Evolutionary conservation across 2,888 invertebrate species (phyloP).

Genomic region (Rhimphoctona megacephalus): DNA sequence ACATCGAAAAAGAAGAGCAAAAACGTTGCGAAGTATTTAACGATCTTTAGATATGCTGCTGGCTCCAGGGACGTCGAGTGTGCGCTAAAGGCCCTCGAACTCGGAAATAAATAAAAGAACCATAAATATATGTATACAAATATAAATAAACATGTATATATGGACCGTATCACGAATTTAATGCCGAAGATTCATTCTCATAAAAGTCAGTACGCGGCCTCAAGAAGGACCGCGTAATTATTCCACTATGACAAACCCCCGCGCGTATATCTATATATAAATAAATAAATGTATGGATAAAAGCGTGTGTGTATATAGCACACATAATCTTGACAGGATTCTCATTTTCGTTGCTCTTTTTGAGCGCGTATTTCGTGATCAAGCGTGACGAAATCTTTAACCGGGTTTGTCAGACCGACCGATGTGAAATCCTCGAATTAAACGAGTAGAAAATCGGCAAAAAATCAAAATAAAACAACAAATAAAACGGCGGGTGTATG

Average conservation of each 20-base stretch:
- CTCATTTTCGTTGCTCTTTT: conserved; percentile 12
- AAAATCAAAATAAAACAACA: background rate
- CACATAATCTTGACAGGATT: conserved; percentile 5
- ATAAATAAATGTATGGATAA: conserved; percentile 7
- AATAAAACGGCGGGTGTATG: conserved; percentile 12
- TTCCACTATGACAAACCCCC: conserved; percentile 47
- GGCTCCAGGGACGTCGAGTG: conserved; percentile 57
- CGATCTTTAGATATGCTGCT: conserved; percentile 38
- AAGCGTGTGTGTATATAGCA: background rate
- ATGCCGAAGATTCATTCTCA: conserved; percentile 65
- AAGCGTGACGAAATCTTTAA: conserved; percentile 51
- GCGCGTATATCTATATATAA: background rate
- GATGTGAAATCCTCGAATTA: conserved; percentile 32
- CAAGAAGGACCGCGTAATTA: conserved; percentile 55
- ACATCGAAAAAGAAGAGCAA: background rate
- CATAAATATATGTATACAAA: background rate
- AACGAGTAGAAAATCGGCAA: conserved; percentile 1
- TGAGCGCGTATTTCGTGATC: conserved; percentile 40
- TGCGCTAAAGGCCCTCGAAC: conserved; percentile 53
- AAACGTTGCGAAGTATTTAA: conserved; percentile 11
- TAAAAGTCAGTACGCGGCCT: conserved; percentile 61
- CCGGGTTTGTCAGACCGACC: conserved; percentile 48
- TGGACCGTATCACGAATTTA: conserved; percentile 53
- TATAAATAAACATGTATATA: conserved; percentile 8
- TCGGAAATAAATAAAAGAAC: conserved; percentile 24